A percentile compares a stretch with the other conserved stretches of the same genome.
Evolutionary conservation across 2,888 invertebrate species (phyloP).

Genomic region (Ormia ochracea): DNA sequence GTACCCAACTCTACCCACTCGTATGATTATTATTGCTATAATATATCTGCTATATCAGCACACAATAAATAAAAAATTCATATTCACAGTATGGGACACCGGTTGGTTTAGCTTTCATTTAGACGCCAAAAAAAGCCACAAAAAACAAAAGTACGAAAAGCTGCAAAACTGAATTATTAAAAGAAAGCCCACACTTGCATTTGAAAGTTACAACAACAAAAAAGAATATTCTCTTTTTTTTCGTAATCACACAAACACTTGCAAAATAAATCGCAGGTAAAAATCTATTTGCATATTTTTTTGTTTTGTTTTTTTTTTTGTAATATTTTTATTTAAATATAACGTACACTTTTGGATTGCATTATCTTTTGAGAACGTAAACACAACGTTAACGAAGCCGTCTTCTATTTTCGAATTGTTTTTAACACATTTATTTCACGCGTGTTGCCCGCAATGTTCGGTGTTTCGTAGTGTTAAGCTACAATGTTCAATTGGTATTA

Average conservation of each 20-base stretch:
- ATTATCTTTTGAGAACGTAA: not conserved
- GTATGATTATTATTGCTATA: constrained; percentile 33
- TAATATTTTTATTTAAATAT: not conserved
- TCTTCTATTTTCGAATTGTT: not conserved
- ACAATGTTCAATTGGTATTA: constrained; percentile 60
- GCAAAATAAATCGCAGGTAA: constrained; percentile 7
- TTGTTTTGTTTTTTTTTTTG: no score
- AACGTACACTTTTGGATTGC: constrained; percentile 10
- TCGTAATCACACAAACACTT: constrained; percentile 1
- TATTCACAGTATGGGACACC: constrained; percentile 41
- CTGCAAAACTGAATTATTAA: constrained; percentile 29
- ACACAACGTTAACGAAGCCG: not conserved
- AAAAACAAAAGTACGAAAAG: constrained; percentile 17
- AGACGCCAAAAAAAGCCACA: constrained; percentile 43
- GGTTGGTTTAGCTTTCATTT: constrained; percentile 61
- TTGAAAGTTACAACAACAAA: constrained; percentile 42
- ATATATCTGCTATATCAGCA: constrained; percentile 15
- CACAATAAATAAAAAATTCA: not conserved
- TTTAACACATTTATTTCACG: not conserved
- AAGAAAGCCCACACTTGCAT: constrained; percentile 60
- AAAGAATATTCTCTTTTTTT: not conserved
- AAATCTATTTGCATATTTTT: not conserved
- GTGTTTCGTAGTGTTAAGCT: constrained; percentile 53
- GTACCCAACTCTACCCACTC: constrained; percentile 37
- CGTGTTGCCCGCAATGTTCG: constrained; percentile 29